A percentile compares a stretch with the other conserved stretches of the same genome.
Conservation (phyloP, 2,113 vertebrate species). For the Phodopus roborovskii region DNA sequence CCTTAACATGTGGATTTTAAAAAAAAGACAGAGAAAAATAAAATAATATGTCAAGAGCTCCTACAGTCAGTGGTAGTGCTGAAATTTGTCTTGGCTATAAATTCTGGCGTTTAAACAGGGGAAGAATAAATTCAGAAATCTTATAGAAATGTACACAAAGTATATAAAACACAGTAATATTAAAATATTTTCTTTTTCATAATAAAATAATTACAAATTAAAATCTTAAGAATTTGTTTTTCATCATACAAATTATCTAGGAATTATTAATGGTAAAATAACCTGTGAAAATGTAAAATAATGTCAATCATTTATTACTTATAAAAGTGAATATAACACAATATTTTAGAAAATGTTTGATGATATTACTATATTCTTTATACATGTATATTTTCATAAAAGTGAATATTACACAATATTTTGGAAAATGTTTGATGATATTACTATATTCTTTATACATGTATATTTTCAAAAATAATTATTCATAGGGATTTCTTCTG, state of each 20-base stretch:
- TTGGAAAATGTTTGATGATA: background rate
- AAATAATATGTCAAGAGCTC: background rate
- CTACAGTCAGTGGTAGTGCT: background rate
- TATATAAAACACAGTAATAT: background rate
- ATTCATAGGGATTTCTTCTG: background rate
- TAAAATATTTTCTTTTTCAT: background rate
- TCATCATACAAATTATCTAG: background rate
- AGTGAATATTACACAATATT: background rate
- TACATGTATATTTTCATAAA: background rate
- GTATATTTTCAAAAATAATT: background rate
- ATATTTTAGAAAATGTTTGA: slow-evolving; percentile 7
- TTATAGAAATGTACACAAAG: background rate
- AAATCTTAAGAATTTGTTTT: background rate
- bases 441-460: background rate
- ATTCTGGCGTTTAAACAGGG: background rate
- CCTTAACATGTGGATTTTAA: background rate
- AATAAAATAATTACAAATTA: slow-evolving; percentile 11
- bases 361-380: background rate
- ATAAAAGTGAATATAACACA: background rate
- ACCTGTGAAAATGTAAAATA: background rate
- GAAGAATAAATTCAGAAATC: background rate
- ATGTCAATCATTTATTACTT: background rate
- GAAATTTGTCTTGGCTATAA: background rate
- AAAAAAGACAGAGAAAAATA: background rate
- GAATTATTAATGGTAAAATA: background rate